phyloP scores from a whole-genome alignment of 2,888 invertebrate genomes.

The Anaspis maculata region DNA sequence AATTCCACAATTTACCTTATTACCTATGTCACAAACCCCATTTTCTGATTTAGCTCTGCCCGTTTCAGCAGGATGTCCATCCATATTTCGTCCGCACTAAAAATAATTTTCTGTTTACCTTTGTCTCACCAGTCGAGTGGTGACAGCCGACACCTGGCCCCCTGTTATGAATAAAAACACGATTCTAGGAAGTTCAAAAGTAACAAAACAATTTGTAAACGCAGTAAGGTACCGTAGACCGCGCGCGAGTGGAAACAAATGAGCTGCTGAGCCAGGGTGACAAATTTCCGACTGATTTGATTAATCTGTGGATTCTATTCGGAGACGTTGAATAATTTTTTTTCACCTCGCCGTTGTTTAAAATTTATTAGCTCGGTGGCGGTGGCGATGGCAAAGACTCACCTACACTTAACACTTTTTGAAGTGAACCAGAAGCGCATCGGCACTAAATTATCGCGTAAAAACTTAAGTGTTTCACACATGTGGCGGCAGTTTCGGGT shows the following conservation, averaged over 20 bases:
- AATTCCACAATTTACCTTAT: background rate
- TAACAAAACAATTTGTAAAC: constrained; percentile 14
- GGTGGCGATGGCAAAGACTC: background rate
- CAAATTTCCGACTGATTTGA: constrained; percentile 11
- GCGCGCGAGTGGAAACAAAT: constrained; percentile 9
- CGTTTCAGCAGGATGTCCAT: too few species aligned
- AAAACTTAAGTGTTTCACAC: constrained; percentile 11
- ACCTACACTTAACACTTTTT: background rate
- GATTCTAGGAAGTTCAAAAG: constrained; percentile 14
- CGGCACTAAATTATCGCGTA: background rate
- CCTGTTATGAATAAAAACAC: constrained; percentile 24
- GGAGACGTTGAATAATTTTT: constrained; percentile 6
- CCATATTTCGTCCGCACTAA: constrained; percentile 12
- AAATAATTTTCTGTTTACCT: constrained; percentile 14
- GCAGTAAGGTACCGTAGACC: constrained; percentile 2
- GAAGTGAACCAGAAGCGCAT: background rate
- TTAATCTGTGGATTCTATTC: constrained; percentile 7
- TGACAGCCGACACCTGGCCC: constrained; percentile 18
- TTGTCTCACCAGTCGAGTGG: constrained; percentile 11
- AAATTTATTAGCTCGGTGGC: constrained; percentile 5
- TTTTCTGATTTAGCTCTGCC: too few species aligned
- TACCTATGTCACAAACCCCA: background rate
- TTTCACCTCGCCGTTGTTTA: background rate
- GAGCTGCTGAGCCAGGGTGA: constrained; percentile 13
- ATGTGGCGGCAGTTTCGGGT: constrained; percentile 9